Percentiles rank a stretch among this genome's conserved stretches.
Evolutionary conservation across 37 sponge, comb jelly and placozoan genomes (phyloP).

Genomic region (Hexactinellida sp.): DNA sequence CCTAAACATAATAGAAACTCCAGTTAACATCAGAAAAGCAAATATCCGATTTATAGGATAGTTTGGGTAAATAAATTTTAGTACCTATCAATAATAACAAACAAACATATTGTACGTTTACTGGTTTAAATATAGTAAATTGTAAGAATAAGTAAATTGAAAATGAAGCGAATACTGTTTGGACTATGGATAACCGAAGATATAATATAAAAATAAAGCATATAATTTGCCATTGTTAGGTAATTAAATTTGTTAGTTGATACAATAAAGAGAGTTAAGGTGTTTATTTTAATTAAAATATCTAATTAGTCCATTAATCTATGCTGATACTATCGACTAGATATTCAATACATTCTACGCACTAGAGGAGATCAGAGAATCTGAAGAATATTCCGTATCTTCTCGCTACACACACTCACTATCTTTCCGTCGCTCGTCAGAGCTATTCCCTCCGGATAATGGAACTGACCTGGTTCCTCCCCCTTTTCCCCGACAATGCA

Average conservation of each 20-base stretch:
- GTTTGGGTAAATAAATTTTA: too few relatives aligned
- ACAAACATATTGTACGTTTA: too few relatives aligned
- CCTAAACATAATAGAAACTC: slow-evolving; percentile 21
- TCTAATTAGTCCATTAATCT: background rate
- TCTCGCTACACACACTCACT: slow-evolving; percentile 3
- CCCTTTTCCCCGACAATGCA: slow-evolving; percentile 5
- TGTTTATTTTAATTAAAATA: background rate
- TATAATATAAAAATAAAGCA: too few relatives aligned
- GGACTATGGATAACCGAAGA: too few relatives aligned
- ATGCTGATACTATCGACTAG: background rate
- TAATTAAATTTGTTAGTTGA: too few relatives aligned
- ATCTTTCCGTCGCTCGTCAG: background rate
- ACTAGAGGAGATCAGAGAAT: background rate
- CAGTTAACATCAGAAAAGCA: too few relatives aligned
- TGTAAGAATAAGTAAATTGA: too few relatives aligned
- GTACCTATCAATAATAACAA: background rate
- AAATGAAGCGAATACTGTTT: too few relatives aligned
- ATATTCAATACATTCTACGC: too few relatives aligned
- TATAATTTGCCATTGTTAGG: too few relatives aligned
- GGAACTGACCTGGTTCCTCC: slow-evolving; percentile 3
- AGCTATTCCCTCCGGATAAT: background rate
- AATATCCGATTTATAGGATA: too few relatives aligned
- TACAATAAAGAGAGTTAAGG: background rate
- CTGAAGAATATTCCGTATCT: background rate
- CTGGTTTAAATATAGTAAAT: too few relatives aligned